Percentiles rank a stretch among this genome's conserved stretches.
Evolutionary conservation across 2,888 invertebrate genomes (phyloP).

Genomic region (Rotaria magnacalcarata): DNA sequence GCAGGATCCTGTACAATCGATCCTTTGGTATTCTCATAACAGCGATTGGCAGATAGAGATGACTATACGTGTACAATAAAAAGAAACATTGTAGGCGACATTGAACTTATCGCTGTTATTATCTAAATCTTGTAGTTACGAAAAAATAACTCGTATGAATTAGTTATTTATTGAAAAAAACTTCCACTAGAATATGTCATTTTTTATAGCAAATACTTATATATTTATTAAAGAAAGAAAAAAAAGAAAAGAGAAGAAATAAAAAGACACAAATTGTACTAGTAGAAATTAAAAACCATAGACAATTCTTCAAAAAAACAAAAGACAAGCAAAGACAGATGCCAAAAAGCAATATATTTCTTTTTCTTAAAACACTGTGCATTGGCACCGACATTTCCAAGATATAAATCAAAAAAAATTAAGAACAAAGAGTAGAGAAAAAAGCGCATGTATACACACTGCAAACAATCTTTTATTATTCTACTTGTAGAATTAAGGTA

Average conservation of each 20-base stretch:
- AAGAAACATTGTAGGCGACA: not conserved
- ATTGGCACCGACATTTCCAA: not conserved
- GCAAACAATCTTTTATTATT: not conserved
- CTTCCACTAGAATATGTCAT: not conserved
- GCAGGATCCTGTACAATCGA: not conserved
- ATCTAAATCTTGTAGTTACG: not conserved
- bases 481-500: constrained; percentile 13
- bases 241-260: not conserved
- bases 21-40: not conserved
- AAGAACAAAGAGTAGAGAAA: not conserved
- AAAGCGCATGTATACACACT: constrained; percentile 1
- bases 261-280: constrained; percentile 2
- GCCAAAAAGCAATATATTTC: not conserved
- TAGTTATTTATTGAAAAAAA: not conserved
- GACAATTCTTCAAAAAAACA: not conserved
- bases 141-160: not conserved
- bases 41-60: not conserved
- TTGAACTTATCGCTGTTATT: not conserved
- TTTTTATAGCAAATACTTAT: constrained; percentile 25
- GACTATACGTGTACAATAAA: not conserved
- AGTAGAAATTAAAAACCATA: not conserved
- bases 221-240: constrained; percentile 8
- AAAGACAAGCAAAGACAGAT: not conserved
- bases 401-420: not conserved
- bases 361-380: not conserved